Percentiles rank a stretch among this genome's conserved stretches.
Evolutionary conservation across 2,113 vertebrate species (phyloP).

Genomic region (Nipponia nippon): DNA sequence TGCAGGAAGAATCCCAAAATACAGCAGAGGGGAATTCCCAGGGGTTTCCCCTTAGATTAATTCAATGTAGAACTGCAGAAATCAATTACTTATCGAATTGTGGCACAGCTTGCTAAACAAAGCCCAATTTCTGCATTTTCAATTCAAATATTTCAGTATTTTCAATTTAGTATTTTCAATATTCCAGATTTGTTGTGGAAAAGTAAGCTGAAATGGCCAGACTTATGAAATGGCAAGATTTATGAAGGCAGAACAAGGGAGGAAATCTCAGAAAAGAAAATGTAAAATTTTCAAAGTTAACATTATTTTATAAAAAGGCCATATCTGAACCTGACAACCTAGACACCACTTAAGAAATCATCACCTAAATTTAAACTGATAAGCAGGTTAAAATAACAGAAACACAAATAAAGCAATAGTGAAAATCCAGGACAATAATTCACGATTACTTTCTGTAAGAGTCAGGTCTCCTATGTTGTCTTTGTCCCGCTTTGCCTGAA

Average conservation of each 20-base stretch:
- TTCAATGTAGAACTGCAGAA: not conserved
- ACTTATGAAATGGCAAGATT: not conserved
- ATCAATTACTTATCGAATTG: not conserved
- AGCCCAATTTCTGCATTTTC: not conserved
- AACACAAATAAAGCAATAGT: not conserved
- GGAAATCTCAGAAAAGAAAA: not conserved
- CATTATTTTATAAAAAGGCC: not conserved
- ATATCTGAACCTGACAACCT: not conserved
- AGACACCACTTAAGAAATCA: not conserved
- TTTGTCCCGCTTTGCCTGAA: not conserved
- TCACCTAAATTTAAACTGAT: not conserved
- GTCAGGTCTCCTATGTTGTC: not conserved
- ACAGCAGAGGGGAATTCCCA: not conserved
- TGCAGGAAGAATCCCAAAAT: not conserved
- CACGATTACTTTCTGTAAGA: not conserved
- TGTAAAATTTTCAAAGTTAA: not conserved
- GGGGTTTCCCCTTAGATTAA: not conserved
- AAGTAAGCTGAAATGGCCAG: not conserved
- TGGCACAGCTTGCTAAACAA: not conserved
- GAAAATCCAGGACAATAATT: not conserved
- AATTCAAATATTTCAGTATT: not conserved
- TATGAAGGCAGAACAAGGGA: not conserved
- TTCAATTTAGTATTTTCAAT: not conserved
- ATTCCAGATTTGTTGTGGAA: not conserved
- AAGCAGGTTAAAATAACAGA: not conserved